Conservation (phyloP, 2,797 vertebrate genomes). For the Odontamblyopus rebecca region DNA sequence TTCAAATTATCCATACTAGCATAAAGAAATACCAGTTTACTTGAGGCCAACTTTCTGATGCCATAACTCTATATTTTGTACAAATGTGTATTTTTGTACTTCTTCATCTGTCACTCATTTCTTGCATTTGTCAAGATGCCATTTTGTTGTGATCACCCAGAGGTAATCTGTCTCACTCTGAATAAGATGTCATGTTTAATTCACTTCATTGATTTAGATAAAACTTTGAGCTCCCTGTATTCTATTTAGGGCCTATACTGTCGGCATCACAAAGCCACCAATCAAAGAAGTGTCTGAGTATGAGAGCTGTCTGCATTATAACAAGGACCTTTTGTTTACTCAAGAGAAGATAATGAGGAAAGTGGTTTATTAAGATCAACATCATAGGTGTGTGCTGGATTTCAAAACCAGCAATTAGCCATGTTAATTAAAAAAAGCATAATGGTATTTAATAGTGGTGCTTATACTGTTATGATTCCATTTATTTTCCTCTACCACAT, state of each 20-base stretch:
- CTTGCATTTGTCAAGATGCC: neutral
- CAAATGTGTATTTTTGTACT: neutral
- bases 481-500: neutral
- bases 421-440: neutral
- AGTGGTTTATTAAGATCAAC: neutral
- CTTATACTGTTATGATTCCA: neutral
- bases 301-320: neutral
- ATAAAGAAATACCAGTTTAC: neutral
- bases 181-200: slow-evolving; percentile 13
- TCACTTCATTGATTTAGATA: slow-evolving; percentile 3
- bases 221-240: neutral
- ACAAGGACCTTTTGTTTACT: slow-evolving; percentile 6
- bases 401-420: neutral
- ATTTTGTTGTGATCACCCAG: slow-evolving; percentile 9
- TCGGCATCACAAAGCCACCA: neutral
- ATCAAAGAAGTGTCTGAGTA: slow-evolving; percentile 1
- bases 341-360: neutral
- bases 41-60: neutral
- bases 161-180: slow-evolving; percentile 8
- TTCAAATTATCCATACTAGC: too few relatives aligned
- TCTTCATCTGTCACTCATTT: slow-evolving; percentile 4
- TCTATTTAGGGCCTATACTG: slow-evolving; percentile 8
- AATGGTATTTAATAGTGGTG: neutral
- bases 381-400: neutral
- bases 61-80: neutral